Evolutionary conservation across 2,888 invertebrate species (phyloP).

Genomic region (Philhelius pedissequus): DNA sequence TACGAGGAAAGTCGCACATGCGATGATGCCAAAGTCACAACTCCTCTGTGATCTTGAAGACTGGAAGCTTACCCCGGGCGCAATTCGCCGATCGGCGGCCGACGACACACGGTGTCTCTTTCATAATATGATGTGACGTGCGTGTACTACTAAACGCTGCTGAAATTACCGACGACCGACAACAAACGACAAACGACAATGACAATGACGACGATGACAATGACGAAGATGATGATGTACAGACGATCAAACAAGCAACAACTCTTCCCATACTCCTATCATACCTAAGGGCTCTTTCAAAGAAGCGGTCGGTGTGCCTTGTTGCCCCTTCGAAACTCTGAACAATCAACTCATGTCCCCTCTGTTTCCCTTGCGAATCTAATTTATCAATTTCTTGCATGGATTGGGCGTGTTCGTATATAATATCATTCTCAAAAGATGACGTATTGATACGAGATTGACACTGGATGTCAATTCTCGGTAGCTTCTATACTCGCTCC

Average conservation of each 20-base stretch:
- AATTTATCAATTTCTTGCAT: constrained; percentile 65
- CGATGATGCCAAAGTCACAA: constrained; percentile 2
- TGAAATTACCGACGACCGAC: constrained; percentile 58
- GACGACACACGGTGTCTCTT: constrained; percentile 51
- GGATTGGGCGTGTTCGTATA: constrained; percentile 59
- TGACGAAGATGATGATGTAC: constrained; percentile 42
- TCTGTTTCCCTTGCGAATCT: constrained; percentile 28
- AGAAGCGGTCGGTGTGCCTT: not conserved
- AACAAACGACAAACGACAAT: constrained; percentile 38
- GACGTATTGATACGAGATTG: constrained; percentile 67
- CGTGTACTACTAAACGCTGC: constrained; percentile 64
- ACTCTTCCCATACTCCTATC: not conserved
- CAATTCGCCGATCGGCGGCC: constrained; percentile 21
- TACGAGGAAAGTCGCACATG: constrained; percentile 3
- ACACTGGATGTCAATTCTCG: constrained; percentile 48
- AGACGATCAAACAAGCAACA: constrained; percentile 35
- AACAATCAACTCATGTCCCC: not conserved
- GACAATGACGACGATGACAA: constrained; percentile 14
- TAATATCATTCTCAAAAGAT: constrained; percentile 59
- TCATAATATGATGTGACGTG: constrained; percentile 65
- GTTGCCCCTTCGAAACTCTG: not conserved
- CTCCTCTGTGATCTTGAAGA: constrained; percentile 2
- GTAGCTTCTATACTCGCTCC: constrained; percentile 10
- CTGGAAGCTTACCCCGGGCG: constrained; percentile 38
- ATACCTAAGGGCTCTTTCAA: constrained; percentile 6